Percentiles rank a stretch among this genome's conserved stretches.
These are phyloP conservation scores for Plumapathes pennacea DNA, from an alignment of 92 coral and sea anemone genomes.

Conservation along the genomic window DNA sequence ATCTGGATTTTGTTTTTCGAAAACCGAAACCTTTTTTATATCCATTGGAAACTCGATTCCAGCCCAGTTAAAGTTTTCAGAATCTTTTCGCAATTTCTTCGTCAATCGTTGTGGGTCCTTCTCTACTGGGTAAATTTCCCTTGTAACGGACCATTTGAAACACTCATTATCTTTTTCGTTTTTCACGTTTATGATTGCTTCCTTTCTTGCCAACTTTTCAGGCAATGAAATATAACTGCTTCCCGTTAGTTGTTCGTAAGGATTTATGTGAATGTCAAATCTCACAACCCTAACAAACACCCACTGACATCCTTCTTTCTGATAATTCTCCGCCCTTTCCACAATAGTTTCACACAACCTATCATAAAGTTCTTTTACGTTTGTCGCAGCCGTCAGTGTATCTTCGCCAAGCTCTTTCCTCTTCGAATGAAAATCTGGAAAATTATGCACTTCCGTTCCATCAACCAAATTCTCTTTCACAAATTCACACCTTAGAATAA, in stretches of 20 bases:
- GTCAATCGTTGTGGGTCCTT: too few relatives aligned
- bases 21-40: background rate
- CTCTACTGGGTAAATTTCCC: background rate
- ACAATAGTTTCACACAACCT: background rate
- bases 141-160: background rate
- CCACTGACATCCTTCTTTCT: background rate
- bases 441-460: too few relatives aligned
- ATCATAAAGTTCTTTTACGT: slow-evolving; percentile 3
- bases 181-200: too few relatives aligned
- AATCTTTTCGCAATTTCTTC: background rate
- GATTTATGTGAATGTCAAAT: slow-evolving; percentile 6
- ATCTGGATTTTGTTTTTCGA: slow-evolving; percentile 18
- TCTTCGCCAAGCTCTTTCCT: too few relatives aligned
- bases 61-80: slow-evolving; percentile 8
- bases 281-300: background rate
- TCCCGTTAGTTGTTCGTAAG: background rate
- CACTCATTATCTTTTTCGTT: too few relatives aligned
- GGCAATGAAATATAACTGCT: slow-evolving; percentile 18
- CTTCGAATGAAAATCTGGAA: slow-evolving; percentile 3
- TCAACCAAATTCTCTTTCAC: slow-evolving; percentile 4
- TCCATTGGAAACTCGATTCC: slow-evolving; percentile 20
- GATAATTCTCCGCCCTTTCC: background rate
- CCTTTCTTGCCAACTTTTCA: background rate
- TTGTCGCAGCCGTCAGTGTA: slow-evolving; percentile 4
- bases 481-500: slow-evolving; percentile 5